A percentile compares a stretch with the other conserved stretches of the same genome.
These are phyloP conservation scores for Peromyscus maniculatus DNA, from an alignment of 2,113 vertebrate genomes.

Conservation along the genomic window DNA sequence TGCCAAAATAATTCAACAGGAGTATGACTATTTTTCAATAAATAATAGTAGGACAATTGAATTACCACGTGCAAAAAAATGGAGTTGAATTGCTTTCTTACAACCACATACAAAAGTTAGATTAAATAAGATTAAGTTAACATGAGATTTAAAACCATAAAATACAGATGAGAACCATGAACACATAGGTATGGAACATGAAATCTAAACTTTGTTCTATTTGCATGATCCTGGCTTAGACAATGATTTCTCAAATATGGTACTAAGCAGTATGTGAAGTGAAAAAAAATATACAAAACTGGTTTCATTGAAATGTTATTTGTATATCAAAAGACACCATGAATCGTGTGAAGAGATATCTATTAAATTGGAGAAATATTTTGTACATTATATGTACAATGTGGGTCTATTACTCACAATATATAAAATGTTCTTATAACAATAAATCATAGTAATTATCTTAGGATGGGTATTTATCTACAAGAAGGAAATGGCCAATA, in stretches of 20 bases:
- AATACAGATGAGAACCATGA: background rate
- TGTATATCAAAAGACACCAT: background rate
- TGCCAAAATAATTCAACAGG: background rate
- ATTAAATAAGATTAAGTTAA: background rate
- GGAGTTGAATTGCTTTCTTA: background rate
- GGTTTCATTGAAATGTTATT: background rate
- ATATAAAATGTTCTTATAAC: background rate
- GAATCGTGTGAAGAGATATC: background rate
- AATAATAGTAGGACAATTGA: background rate
- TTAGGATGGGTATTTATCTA: background rate
- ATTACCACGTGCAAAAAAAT: background rate
- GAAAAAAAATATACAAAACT: background rate
- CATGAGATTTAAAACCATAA: background rate
- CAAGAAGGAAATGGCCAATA: background rate
- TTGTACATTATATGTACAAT: background rate
- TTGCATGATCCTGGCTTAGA: background rate
- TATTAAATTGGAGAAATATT: background rate
- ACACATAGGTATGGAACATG: background rate
- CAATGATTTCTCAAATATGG: background rate
- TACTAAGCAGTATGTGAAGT: background rate
- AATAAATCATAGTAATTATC: background rate
- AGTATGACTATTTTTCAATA: background rate
- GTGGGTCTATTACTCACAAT: background rate
- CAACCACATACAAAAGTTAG: background rate
- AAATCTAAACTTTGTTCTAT: background rate